phyloP scores from a whole-genome alignment of 2,113 vertebrate genomes.

The Aphelocoma coerulescens region DNA sequence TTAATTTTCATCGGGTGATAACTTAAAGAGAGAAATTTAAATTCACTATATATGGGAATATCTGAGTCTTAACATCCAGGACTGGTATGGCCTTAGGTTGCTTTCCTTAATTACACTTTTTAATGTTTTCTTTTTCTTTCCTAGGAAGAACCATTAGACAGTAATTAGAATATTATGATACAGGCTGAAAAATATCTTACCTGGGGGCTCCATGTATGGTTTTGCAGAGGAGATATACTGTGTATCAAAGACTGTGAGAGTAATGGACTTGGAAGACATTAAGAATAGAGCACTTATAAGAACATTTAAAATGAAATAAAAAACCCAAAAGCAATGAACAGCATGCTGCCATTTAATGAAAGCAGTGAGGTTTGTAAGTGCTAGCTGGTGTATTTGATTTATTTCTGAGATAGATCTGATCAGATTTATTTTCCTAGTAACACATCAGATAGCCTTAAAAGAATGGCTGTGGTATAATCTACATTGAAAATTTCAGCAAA shows the following conservation, averaged over 20 bases:
- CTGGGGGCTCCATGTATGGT: neutral
- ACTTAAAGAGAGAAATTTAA: neutral
- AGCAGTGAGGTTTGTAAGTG: neutral
- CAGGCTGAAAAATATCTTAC: neutral
- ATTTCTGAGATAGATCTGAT: neutral
- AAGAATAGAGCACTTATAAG: neutral
- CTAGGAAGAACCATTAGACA: neutral
- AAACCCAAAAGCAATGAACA: neutral
- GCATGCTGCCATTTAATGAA: conserved; percentile 1
- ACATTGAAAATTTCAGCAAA: neutral
- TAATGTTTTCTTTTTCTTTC: neutral
- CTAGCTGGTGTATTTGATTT: conserved; percentile 14
- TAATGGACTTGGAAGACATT: neutral
- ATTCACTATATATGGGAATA: neutral
- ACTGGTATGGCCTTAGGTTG: neutral
- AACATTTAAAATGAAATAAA: conserved; percentile 26
- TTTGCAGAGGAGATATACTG: neutral
- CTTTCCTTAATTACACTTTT: conserved; percentile 20
- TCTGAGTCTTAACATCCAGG: neutral
- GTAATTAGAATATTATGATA: conserved; percentile 15
- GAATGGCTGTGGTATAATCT: neutral
- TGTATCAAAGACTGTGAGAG: neutral
- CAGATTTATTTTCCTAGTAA: conserved; percentile 12
- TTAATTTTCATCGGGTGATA: neutral
- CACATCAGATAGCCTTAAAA: neutral